These are phyloP conservation scores for Pollachius pollachius DNA, from an alignment of 2,113 vertebrate species.

Conservation along the genomic window DNA sequence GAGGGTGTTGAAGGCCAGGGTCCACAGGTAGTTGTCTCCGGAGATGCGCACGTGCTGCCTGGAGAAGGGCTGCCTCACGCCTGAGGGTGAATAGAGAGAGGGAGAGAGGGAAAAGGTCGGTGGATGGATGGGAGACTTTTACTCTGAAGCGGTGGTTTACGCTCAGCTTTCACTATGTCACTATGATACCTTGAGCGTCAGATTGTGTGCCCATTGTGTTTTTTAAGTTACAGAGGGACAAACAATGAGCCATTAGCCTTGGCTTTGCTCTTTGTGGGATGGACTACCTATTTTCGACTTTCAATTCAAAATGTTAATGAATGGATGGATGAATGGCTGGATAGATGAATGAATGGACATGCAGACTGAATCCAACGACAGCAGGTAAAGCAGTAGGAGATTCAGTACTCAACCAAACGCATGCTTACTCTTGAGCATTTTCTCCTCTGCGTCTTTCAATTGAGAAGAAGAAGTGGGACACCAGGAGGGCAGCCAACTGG, in stretches of 20 bases:
- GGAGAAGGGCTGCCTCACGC: slow-evolving; percentile 76
- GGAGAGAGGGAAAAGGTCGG: not conserved
- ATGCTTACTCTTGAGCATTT: slow-evolving; percentile 88
- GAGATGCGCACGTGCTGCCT: slow-evolving; percentile 81
- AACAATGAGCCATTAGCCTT: no score
- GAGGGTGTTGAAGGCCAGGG: slow-evolving; percentile 76
- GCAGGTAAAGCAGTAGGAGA: no score
- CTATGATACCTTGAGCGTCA: no score
- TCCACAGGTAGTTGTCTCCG: slow-evolving; percentile 88
- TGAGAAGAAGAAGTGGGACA: slow-evolving; percentile 86
- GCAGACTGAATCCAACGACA: no score
- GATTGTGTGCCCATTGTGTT: no score
- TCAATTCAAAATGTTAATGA: no score
- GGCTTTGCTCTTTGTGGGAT: no score
- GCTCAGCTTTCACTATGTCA: no score
- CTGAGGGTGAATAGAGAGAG: slow-evolving; percentile 54
- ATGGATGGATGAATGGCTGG: no score
- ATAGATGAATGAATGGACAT: not conserved
- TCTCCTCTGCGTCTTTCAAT: slow-evolving; percentile 90
- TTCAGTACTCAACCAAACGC: not conserved
- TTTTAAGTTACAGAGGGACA: no score
- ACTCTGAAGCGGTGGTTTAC: no score
- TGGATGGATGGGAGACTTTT: not conserved
- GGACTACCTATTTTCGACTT: no score
- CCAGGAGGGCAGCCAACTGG: slow-evolving; percentile 91